Base-by-base conservation (phyloP, 1,140 invertebrate species). In the Trinorchestia longiramus region DNA sequence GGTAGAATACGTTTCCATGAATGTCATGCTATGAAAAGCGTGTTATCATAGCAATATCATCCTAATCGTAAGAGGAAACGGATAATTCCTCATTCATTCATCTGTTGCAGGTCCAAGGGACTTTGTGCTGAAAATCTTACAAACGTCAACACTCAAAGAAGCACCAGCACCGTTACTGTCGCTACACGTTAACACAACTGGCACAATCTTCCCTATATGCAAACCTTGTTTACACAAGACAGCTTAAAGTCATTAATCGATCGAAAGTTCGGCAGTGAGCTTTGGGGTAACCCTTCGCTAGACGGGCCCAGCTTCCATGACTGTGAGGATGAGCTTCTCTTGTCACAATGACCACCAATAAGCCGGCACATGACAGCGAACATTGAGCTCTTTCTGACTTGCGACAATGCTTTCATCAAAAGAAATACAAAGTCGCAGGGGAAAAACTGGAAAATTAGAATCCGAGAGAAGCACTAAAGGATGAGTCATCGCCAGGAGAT, bases 271-370 rank as follows among this genome's bases (percentile, higher is more conserved):
- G 62, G 62, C 62, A 77, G 11, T 36, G 62, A 15, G 62, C 62
- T 77, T 77, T 77, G 28, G 62, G 62, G 62, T 19, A 77, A 28
- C 11, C 62, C 62, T 77, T 77, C 62, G 11, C 8, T 36, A 19
- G 47, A 19, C 47, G 8, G 6, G 47, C 47, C 6, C 47, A 77
- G 62, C 62, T 77, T 36, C 62, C 11, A 36, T 28, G 62, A 3
- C 62, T 36, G 11, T 36, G 3, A 28, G 62, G 62, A 77, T 77
- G 62, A 77, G 62, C 62, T 1, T 1, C 62, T 36, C 62, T 77
- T 77, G 62, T 77, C 62, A 77, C 62, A 77, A 77, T 77, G 62
- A 77, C 62, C 62, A 77, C 62, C 62, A 77, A 77, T 77, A 77
- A 77, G 62, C 62, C 62, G 62, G 15, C 62, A 36, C 36, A 77